phyloP scores from a whole-genome alignment of 2,888 invertebrate species.

The Watsonalla binaria region DNA sequence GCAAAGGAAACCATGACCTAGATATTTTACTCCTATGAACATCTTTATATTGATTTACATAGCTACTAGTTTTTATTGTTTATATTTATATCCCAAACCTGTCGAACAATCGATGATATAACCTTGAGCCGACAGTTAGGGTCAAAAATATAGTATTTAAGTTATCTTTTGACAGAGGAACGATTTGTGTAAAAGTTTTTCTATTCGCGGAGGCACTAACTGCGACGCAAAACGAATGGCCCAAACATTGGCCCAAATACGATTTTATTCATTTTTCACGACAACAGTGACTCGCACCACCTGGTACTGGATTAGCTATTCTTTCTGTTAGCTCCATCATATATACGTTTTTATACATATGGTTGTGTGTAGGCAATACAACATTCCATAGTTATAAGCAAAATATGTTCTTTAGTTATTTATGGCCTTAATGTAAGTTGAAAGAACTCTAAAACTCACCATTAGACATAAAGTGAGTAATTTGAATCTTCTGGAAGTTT shows the following conservation, averaged over 20 bases:
- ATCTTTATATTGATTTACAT: too few species aligned
- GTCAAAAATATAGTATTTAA: slow-evolving; percentile 6
- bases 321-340: slow-evolving; percentile 43
- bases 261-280: slow-evolving; percentile 75
- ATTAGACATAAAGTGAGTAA: too few species aligned
- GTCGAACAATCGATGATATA: too few species aligned
- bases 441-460: slow-evolving; percentile 6
- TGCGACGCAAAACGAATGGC: slow-evolving; percentile 45
- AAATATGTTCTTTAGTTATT: neutral
- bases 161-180: slow-evolving; percentile 1
- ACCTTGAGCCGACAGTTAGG: neutral
- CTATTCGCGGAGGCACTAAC: slow-evolving; percentile 38
- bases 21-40: too few species aligned
- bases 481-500: too few species aligned
- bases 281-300: slow-evolving; percentile 66
- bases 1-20: too few species aligned
- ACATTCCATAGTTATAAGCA: neutral
- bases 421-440: neutral
- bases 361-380: slow-evolving; percentile 1
- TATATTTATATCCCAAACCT: too few species aligned
- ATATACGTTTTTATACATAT: neutral
- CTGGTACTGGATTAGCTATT: slow-evolving; percentile 68
- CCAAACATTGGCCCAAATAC: slow-evolving; percentile 69
- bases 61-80: too few species aligned
- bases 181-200: slow-evolving; percentile 24